Base-by-base conservation (phyloP, 2,797 vertebrate species). In the Geotrypetes seraphini region DNA sequence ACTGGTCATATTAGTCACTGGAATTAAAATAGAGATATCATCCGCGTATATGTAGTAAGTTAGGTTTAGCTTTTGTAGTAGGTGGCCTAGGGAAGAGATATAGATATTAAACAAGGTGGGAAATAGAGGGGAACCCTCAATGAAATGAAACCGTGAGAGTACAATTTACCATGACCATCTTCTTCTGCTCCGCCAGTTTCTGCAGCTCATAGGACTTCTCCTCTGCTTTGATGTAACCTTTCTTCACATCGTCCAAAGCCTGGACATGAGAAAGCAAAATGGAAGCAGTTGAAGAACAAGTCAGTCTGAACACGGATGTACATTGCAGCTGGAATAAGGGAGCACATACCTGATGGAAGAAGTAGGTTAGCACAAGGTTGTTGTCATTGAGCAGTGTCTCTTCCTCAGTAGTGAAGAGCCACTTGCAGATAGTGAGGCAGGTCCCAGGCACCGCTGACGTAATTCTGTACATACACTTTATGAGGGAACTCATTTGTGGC, bases 401-500 rank as follows among this genome's bases (percentile, higher is more conserved):
- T 51, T 97, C 90, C 42, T 92, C 88, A 3, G 93, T 90, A 3
- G 90, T 96, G 59, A 97, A 97, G 47, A 98, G 91, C 92, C 94
- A 97, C 57, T 98, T 98, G 14, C 83, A 79, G 44, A 98, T 66
- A 0, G 91, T 92, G 52, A 97, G 86, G 58, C 95, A 97, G 19
- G 94, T 98, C 9, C 94, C 94, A 0, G 91, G 88, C 63, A 96
- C 82, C 0, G 90, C 92, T 7, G 94, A 97, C n/a, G 94, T 97
- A 97, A 59, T 98, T 97, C 76, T 97, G 92, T 48, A 98, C 88
- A 16, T 97, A 97, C 1, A 98, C 83, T 64, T 97, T 97, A 76
- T 97, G 95, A 12, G 95, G 95, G 58, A 97, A 97, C 63, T 98
- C 94, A 2, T 97, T 97, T 57, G 93, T 93, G 0, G 93, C 92